Percentiles rank a stretch among this genome's conserved stretches.
Conservation (phyloP, 2,113 vertebrate genomes). For the Barnardius zonarius region DNA sequence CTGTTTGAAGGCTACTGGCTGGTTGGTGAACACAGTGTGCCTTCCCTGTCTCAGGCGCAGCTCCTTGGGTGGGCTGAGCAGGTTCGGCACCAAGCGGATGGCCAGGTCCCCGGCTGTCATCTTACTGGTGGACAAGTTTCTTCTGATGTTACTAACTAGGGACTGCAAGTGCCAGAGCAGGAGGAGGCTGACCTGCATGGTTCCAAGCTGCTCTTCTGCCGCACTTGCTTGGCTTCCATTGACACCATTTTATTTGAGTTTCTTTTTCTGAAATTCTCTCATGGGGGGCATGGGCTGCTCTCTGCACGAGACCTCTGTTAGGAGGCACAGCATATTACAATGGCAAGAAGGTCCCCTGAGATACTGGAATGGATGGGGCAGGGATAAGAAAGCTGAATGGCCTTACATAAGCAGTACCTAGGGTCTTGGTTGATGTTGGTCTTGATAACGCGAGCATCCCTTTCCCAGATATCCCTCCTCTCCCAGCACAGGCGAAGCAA, state of each 20-base stretch:
- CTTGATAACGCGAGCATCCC: neutral
- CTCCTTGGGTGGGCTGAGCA: constrained; percentile 70
- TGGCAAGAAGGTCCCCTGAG: neutral
- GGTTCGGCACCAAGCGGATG: constrained; percentile 68
- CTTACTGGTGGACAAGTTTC: neutral
- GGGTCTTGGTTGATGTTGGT: neutral
- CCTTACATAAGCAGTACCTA: neutral
- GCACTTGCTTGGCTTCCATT: neutral
- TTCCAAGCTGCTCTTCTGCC: neutral
- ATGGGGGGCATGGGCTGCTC: neutral
- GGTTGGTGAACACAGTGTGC: neutral
- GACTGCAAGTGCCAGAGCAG: neutral
- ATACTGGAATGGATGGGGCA: neutral
- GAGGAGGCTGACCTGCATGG: neutral
- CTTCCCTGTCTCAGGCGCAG: constrained; percentile 67
- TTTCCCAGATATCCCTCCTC: neutral
- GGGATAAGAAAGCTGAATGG: neutral
- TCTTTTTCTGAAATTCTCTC: neutral
- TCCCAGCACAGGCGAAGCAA: neutral
- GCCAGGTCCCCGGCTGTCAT: neutral
- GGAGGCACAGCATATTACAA: neutral
- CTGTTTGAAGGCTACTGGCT: neutral
- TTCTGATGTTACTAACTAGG: neutral
- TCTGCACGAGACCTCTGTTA: neutral
- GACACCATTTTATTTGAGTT: neutral